Conservation (phyloP, 1,140 invertebrate species). For the Ceratina calcarata region DNA sequence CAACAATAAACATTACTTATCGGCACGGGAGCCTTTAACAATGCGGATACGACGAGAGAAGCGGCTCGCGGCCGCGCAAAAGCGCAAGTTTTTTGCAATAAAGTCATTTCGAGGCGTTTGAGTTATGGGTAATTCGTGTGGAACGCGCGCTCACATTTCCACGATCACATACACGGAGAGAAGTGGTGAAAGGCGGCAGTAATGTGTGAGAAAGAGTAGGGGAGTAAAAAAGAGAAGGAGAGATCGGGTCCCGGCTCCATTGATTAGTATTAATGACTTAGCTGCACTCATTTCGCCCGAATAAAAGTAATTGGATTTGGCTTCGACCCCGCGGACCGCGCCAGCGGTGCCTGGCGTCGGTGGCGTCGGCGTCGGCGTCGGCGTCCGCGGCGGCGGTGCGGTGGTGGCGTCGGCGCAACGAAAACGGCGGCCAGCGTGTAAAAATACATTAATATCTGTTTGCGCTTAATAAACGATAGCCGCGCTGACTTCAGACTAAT, state of each 20-base stretch:
- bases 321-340: constrained; percentile 74
- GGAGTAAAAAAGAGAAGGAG: background rate
- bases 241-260: constrained; percentile 67
- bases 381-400: constrained; percentile 37
- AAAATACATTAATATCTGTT: constrained; percentile 82
- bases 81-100: constrained; percentile 79
- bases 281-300: constrained; percentile 81
- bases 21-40: constrained; percentile 76
- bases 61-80: constrained; percentile 62
- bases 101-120: constrained; percentile 79
- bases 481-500: constrained; percentile 77
- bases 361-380: constrained; percentile 64
- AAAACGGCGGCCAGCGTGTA: constrained; percentile 73
- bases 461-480: constrained; percentile 81
- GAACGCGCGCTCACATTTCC: constrained; percentile 38
- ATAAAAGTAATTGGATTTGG: constrained; percentile 82
- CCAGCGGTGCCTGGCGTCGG: constrained; percentile 60
- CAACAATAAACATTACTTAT: constrained; percentile 81
- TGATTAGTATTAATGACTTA: constrained; percentile 82
- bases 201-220: background rate
- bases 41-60: constrained; percentile 64
- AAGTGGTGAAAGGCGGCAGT: background rate
- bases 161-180: background rate
- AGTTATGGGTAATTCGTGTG: constrained; percentile 80
- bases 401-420: constrained; percentile 56